phyloP scores from a whole-genome alignment of 23 tunicate genomes.

The Trididemnum nubilum region DNA sequence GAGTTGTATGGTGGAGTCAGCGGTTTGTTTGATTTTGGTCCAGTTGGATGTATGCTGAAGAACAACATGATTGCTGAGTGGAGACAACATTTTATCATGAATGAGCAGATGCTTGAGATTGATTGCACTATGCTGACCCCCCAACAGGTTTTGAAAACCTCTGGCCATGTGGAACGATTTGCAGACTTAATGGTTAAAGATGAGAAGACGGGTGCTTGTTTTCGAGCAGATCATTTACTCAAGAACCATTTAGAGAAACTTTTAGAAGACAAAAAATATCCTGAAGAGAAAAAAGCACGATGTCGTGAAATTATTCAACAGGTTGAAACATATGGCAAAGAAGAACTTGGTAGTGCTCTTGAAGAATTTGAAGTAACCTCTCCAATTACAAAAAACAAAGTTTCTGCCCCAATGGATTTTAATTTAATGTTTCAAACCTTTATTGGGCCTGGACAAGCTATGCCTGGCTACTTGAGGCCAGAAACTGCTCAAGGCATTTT shows the following conservation, averaged over 20 bases:
- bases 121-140: constrained; percentile 99
- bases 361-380: constrained; percentile 79
- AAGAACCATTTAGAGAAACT: constrained; percentile 74
- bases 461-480: constrained; percentile 87
- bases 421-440: constrained; percentile 92
- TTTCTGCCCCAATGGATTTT: constrained; percentile 91
- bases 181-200: constrained; percentile 99
- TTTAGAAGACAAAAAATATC: constrained; percentile 61
- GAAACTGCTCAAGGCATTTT: constrained; percentile 99
- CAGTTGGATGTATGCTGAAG: constrained; percentile 96
- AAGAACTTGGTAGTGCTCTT: constrained; percentile 62
- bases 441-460: constrained; percentile 91
- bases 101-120: constrained; percentile 91
- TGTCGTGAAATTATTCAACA: constrained; percentile 53
- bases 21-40: constrained; percentile 98
- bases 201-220: constrained; percentile 85
- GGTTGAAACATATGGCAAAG: constrained; percentile 81
- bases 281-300: constrained; percentile 69
- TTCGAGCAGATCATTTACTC: constrained; percentile 91
- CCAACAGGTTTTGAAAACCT: constrained; percentile 69
- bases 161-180: constrained; percentile 98
- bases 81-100: constrained; percentile 84
- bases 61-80: constrained; percentile 87
- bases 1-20: constrained; percentile 98
- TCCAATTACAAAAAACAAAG: constrained; percentile 78